phyloP scores from a whole-genome alignment of 2,888 invertebrate species.

The Sympetrum striolatum region DNA sequence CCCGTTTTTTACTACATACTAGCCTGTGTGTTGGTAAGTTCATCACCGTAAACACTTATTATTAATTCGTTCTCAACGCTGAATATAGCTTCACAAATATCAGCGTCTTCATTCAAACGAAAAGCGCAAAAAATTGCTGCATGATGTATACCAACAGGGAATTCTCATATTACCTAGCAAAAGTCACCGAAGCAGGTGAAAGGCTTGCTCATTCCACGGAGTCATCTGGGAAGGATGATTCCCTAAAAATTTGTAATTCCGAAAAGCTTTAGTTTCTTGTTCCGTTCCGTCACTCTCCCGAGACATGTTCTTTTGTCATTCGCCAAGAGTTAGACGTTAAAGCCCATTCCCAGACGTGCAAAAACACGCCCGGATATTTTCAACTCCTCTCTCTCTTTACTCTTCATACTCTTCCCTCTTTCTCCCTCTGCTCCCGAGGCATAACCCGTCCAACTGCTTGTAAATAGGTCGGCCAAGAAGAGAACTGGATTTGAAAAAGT shows the following conservation, averaged over 20 bases:
- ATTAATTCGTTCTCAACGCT: too few relatives aligned
- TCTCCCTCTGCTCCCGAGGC: background rate
- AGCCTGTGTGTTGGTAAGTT: too few relatives aligned
- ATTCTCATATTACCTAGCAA: too few relatives aligned
- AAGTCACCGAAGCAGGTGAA: background rate
- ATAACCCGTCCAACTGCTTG: background rate
- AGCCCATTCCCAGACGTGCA: background rate
- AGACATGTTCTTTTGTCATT: background rate
- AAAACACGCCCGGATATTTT: background rate
- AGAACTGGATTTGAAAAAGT: background rate
- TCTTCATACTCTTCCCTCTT: background rate
- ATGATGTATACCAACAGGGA: too few relatives aligned
- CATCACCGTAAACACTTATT: too few relatives aligned
- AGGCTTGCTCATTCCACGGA: background rate
- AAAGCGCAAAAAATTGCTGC: too few relatives aligned
- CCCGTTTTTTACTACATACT: background rate
- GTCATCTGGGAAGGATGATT: background rate
- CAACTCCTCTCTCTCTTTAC: background rate
- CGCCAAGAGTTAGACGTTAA: background rate
- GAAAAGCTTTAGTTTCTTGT: background rate
- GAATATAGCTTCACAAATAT: too few relatives aligned
- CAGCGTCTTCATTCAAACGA: too few relatives aligned
- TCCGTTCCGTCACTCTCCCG: background rate
- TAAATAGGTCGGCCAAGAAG: background rate
- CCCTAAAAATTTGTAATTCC: background rate